Evolutionary conservation across 2,888 invertebrate species (phyloP).

Genomic region (Himalopsyche anomala): DNA sequence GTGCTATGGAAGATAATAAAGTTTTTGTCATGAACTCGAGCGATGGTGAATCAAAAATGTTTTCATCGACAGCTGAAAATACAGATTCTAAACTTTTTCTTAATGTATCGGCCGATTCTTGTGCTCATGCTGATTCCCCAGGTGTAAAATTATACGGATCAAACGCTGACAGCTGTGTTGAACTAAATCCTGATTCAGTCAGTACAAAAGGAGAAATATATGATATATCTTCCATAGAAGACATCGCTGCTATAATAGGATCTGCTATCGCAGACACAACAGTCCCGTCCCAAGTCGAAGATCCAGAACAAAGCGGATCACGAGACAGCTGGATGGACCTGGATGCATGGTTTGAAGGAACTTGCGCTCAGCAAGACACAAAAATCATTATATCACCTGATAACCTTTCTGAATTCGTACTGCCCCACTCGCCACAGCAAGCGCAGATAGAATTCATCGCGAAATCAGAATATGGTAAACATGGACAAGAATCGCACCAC

Average conservation of each 20-base stretch:
- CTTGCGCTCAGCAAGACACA: slow-evolving; percentile 84
- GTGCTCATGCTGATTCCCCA: slow-evolving; percentile 76
- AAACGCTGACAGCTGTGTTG: slow-evolving; percentile 75
- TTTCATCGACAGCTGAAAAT: slow-evolving; percentile 75
- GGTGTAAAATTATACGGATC: slow-evolving; percentile 76
- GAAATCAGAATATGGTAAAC: slow-evolving; percentile 74
- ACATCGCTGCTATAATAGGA: slow-evolving; percentile 91
- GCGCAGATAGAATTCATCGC: slow-evolving; percentile 74
- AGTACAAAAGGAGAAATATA: slow-evolving; percentile 80
- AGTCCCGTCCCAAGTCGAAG: slow-evolving; percentile 84
- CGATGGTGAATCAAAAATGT: slow-evolving; percentile 73
- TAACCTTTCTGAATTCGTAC: slow-evolving; percentile 81
- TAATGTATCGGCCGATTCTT: slow-evolving; percentile 68
- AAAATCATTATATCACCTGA: slow-evolving; percentile 82
- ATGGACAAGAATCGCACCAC: slow-evolving; percentile 71
- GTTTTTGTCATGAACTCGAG: slow-evolving; percentile 77
- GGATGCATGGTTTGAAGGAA: slow-evolving; percentile 90
- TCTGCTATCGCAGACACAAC: slow-evolving; percentile 94
- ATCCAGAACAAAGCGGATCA: slow-evolving; percentile 83
- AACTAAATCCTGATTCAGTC: slow-evolving; percentile 71
- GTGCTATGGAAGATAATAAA: slow-evolving; percentile 79
- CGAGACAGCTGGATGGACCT: slow-evolving; percentile 93
- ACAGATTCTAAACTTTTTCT: slow-evolving; percentile 73
- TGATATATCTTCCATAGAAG: slow-evolving; percentile 87
- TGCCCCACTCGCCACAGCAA: slow-evolving; percentile 80